A percentile compares a stretch with the other conserved stretches of the same genome.
These are phyloP conservation scores for Arctia plantaginis DNA, from an alignment of 2,888 invertebrate species.

Conservation along the genomic window DNA sequence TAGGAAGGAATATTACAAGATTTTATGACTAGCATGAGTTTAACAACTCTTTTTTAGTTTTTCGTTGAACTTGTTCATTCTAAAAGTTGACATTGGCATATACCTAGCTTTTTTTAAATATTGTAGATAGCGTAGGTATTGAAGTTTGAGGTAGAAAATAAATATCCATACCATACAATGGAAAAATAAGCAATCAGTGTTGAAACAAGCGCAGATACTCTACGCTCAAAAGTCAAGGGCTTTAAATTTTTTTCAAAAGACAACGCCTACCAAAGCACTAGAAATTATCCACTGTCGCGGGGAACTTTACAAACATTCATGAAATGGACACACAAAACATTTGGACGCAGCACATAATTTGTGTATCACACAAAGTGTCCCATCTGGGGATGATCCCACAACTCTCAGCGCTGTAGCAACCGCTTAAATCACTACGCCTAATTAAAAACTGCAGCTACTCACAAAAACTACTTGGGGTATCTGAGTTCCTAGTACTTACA, in stretches of 20 bases:
- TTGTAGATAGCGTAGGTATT: neutral
- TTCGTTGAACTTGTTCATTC: neutral
- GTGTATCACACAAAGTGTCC: too few relatives aligned
- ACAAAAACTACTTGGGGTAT: neutral
- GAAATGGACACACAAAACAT: too few relatives aligned
- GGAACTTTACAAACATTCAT: too few relatives aligned
- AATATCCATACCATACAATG: neutral
- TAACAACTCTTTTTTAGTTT: neutral
- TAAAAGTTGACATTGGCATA: neutral
- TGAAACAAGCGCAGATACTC: neutral
- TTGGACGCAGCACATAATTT: too few relatives aligned
- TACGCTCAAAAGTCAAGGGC: neutral
- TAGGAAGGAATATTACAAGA: neutral
- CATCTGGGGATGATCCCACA: too few relatives aligned
- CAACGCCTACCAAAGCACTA: too few relatives aligned
- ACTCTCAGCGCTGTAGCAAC: too few relatives aligned
- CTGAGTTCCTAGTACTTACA: constrained; percentile 61
- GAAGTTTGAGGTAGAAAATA: neutral
- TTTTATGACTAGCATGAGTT: neutral
- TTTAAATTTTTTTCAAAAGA: neutral
- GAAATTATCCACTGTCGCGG: too few relatives aligned
- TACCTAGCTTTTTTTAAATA: neutral
- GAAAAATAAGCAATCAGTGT: neutral
- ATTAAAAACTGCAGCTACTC: neutral
- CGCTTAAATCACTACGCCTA: too few relatives aligned